Evolutionary conservation across 30 jellyfish, hydroid and myxozoan species (phyloP).

Genomic region (Cassiopea xamachana): DNA sequence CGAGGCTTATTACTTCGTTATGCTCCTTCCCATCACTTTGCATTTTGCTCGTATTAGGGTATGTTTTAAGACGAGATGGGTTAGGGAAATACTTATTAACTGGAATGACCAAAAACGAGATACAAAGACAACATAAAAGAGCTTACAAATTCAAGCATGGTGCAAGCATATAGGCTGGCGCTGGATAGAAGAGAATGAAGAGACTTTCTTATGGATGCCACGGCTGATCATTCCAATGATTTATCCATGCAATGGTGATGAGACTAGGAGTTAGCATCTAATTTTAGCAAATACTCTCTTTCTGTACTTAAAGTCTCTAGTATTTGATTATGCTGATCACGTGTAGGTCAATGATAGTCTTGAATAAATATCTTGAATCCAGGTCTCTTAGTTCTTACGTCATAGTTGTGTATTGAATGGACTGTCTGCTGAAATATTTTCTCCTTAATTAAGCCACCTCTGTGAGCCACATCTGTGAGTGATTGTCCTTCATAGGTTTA

Average conservation of each 20-base stretch:
- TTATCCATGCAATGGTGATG: background rate
- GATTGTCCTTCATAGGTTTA: no score
- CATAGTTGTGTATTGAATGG: background rate
- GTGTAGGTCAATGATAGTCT: background rate
- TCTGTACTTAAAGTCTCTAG: background rate
- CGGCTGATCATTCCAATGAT: background rate
- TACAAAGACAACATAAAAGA: no score
- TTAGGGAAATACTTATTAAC: no score
- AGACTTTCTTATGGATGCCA: background rate
- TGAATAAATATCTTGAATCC: background rate
- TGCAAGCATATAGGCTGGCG: no score
- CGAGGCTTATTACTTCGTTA: no score
- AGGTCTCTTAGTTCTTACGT: background rate
- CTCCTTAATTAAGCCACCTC: background rate
- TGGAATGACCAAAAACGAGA: no score
- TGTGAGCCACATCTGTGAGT: no score
- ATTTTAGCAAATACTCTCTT: background rate
- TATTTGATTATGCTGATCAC: background rate
- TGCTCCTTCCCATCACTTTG: no score
- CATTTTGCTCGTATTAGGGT: no score
- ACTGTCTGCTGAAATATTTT: background rate
- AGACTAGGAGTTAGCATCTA: background rate
- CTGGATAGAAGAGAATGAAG: no score
- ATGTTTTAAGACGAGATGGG: no score
- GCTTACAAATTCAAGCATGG: no score